Conservation (phyloP, 2,888 invertebrate genomes). For the Prosopocoilus inquinatus region DNA sequence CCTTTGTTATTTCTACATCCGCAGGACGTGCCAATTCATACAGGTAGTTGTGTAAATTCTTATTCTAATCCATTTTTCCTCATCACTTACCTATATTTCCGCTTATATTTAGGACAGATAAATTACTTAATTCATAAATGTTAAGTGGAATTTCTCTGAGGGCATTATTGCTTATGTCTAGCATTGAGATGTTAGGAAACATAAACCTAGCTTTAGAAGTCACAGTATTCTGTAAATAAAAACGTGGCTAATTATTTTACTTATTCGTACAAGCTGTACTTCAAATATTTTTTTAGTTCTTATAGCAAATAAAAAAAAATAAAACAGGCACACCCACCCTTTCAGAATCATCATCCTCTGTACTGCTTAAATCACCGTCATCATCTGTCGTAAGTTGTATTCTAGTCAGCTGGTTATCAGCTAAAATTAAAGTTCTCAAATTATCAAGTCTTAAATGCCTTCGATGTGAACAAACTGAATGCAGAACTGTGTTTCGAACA, state of each 20-base stretch:
- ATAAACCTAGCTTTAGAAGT: slow-evolving; percentile 68
- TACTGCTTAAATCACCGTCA: slow-evolving; percentile 63
- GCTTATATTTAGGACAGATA: slow-evolving; percentile 93
- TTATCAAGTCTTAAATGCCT: slow-evolving; percentile 80
- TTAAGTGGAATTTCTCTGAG: slow-evolving; percentile 76
- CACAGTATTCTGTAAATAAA: slow-evolving; percentile 14
- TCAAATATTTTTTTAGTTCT: too few relatives aligned
- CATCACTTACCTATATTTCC: slow-evolving; percentile 66
- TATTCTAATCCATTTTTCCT: background rate
- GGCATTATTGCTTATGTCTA: slow-evolving; percentile 90
- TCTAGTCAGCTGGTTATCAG: slow-evolving; percentile 79
- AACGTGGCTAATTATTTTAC: too few relatives aligned
- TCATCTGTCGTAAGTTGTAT: slow-evolving; percentile 81
- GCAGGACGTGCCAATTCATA: slow-evolving; percentile 9
- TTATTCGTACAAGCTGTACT: too few relatives aligned
- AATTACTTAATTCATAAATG: slow-evolving; percentile 78
- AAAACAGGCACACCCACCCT: slow-evolving; percentile 61
- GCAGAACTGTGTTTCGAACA: slow-evolving; percentile 69
- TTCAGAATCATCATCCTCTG: slow-evolving; percentile 61
- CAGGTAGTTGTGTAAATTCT: background rate
- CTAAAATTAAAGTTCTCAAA: slow-evolving; percentile 77
- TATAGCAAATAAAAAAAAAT: background rate
- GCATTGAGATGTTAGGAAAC: slow-evolving; percentile 91
- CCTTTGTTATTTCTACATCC: slow-evolving; percentile 5
- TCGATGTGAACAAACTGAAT: slow-evolving; percentile 82